Conservation (phyloP, 1,140 invertebrate genomes). For the Onthophagus taurus region DNA sequence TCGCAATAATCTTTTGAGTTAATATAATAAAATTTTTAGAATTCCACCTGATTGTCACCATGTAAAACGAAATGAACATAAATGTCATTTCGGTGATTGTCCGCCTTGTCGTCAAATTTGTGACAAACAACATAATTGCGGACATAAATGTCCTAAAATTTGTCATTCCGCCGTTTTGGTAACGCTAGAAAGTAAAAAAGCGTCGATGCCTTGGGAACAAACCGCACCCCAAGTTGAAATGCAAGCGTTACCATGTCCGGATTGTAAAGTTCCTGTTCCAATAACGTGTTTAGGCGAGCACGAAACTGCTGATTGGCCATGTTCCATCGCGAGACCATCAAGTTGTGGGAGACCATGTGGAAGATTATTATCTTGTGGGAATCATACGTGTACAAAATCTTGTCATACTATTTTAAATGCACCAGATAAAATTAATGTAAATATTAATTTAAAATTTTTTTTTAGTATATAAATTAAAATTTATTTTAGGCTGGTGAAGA, state of each 20-base stretch:
- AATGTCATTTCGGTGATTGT: conserved; percentile 81
- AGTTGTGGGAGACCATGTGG: conserved; percentile 71
- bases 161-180: conserved; percentile 77
- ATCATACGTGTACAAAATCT: conserved; percentile 63
- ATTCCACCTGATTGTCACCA: conserved; percentile 72
- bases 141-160: conserved; percentile 59
- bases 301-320: conserved; percentile 66
- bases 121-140: conserved; percentile 53
- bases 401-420: conserved; percentile 59
- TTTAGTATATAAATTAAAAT: not conserved
- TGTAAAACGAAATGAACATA: conserved; percentile 56
- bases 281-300: conserved; percentile 73
- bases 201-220: conserved; percentile 67
- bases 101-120: conserved; percentile 74
- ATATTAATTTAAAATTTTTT: not conserved
- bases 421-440: conserved; percentile 30
- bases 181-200: conserved; percentile 51
- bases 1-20: not conserved
- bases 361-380: conserved; percentile 57
- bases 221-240: conserved; percentile 46
- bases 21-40: conserved; percentile 35
- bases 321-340: conserved; percentile 55
- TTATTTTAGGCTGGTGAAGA: conserved; percentile 35
- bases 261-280: conserved; percentile 58
- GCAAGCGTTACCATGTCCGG: conserved; percentile 57